Evolutionary conservation across 1,140 invertebrate species (phyloP), one percentile per base, ranked within the genome.

Genomic region (Caenorhabditis brenneri): DNA sequence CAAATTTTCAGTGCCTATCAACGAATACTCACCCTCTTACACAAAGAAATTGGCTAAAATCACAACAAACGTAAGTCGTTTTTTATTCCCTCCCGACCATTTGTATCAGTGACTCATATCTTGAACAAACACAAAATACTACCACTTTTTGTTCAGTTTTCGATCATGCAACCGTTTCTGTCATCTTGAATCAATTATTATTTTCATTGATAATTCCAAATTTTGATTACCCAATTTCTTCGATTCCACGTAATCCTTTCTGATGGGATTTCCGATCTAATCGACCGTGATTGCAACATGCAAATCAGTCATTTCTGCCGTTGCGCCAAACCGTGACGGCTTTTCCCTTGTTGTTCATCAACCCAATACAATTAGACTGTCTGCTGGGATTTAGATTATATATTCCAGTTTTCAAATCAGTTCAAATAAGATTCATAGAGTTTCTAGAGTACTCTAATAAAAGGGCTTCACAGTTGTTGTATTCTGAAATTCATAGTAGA

Each of bases 251-350:
- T 65, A 65, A 65, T 65, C 58, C 58, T 65, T 36, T 29, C 24
- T 33, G 31, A 65, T 65, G 29, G 31, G 58, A 65, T 65, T 65
- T 33, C 29, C 36, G 65, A 42, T 42, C 36, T 74, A 74, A 74
- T 74, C 36, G 65, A 74, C 65, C 65, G 65, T 74, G 65, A 74
- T 74, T 39, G 65, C 65, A 74, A 74, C 65, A 74, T 74, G 65
- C 65, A 74, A 74, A 74, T 74, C 65, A 74, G 36, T 74, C 36
- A 65, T 36, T 58, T 31, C 42, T 9, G 42, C 42, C 10, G 49
- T 27, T 9, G 53, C 53, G 53, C 24, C 22, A 22, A 55, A 55
- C 53, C 53, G 53, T 55, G 53, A 55, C 53, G 53, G 22, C 22
- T n/a, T 51, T 51, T n/a, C 16, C 42, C 49, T 51, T 51, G 19